Evolutionary conservation across 2,113 vertebrate genomes (phyloP).

Genomic region (Solea senegalensis): DNA sequence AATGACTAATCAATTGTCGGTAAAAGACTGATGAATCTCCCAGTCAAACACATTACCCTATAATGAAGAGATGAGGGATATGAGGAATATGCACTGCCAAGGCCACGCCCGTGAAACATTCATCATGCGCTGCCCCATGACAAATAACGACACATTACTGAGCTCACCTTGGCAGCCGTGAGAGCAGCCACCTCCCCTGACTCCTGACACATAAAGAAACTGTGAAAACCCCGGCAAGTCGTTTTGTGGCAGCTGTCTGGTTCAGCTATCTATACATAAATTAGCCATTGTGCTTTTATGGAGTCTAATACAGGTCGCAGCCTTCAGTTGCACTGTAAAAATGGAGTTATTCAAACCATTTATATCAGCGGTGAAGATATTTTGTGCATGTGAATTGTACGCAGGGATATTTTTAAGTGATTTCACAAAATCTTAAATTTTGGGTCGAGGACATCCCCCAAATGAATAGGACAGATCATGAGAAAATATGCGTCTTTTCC

Average conservation of each 20-base stretch:
- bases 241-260: background rate
- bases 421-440: too few relatives aligned
- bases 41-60: background rate
- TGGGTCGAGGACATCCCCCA: too few relatives aligned
- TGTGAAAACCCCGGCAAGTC: background rate
- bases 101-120: background rate
- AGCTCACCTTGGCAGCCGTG: background rate
- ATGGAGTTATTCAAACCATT: too few relatives aligned
- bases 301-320: too few relatives aligned
- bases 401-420: too few relatives aligned
- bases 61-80: background rate
- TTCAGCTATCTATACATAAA: background rate
- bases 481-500: too few relatives aligned
- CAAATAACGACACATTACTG: conserved; percentile 1
- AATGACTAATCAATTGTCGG: background rate
- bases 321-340: too few relatives aligned
- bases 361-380: too few relatives aligned
- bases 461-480: too few relatives aligned
- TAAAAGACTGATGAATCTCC: background rate
- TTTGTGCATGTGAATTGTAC: too few relatives aligned
- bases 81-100: background rate
- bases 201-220: background rate
- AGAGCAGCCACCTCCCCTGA: background rate
- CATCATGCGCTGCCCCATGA: background rate
- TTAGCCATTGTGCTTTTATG: too few relatives aligned